Percentiles rank a stretch among this genome's conserved stretches.
Conservation (phyloP, 2,797 vertebrate species). For the Thunnus albacares region DNA sequence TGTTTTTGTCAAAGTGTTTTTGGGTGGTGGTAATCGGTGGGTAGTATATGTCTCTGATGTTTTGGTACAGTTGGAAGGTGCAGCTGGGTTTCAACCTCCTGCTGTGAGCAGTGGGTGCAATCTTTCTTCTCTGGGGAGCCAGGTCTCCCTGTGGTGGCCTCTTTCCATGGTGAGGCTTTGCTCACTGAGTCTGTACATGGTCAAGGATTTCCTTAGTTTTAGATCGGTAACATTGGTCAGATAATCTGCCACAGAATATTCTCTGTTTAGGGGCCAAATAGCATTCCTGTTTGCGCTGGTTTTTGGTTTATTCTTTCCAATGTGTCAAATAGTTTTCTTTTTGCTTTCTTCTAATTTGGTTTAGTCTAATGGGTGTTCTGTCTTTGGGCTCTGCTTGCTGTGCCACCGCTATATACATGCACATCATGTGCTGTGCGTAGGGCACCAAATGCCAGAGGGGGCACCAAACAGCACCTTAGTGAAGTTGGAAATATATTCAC, state of each 20-base stretch:
- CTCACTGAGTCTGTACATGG: no score
- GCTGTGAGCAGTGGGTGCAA: slow-evolving; percentile 2
- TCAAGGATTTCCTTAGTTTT: no score
- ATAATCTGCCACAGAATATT: neutral
- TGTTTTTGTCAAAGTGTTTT: neutral
- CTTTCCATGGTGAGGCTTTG: neutral
- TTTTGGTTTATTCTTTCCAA: neutral
- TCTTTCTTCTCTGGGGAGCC: neutral
- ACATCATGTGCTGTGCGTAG: no score
- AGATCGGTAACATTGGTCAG: neutral
- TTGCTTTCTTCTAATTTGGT: neutral
- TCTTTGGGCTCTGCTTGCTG: neutral
- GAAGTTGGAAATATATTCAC: no score
- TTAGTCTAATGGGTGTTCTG: neutral
- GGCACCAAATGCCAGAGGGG: no score
- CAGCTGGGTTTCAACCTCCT: neutral
- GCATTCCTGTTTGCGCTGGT: neutral
- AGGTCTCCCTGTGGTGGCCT: neutral
- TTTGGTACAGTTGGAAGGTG: neutral
- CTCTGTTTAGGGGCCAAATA: neutral
- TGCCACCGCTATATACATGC: no score
- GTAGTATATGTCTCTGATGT: no score
- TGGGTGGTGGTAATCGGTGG: neutral
- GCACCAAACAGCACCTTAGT: no score
- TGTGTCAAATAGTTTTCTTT: neutral